These are phyloP conservation scores for Clamator glandarius DNA, from an alignment of 2,797 vertebrate species.

Conservation along the genomic window DNA sequence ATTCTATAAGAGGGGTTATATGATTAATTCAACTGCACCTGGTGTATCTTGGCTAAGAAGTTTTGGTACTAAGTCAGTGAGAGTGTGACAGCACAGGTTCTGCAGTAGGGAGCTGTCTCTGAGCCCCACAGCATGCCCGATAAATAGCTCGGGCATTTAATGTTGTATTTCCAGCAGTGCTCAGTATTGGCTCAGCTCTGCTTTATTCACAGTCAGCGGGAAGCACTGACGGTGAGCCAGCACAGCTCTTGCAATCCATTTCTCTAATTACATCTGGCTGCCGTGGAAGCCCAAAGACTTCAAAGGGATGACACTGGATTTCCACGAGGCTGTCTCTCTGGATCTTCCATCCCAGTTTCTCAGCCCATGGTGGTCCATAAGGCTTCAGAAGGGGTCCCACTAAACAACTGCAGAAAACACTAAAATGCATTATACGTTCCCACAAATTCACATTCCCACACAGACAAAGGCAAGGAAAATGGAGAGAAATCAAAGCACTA, in stretches of 20 bases:
- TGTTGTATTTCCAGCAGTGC: background rate
- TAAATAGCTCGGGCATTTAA: background rate
- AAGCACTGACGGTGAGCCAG: background rate
- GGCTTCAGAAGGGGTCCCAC: background rate
- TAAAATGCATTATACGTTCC: background rate
- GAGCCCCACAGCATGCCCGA: fast-evolving
- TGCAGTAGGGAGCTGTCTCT: background rate
- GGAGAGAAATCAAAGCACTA: conserved; percentile 21
- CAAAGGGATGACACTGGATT: conserved; percentile 44
- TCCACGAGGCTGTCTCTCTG: background rate
- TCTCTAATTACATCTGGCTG: conserved; percentile 60
- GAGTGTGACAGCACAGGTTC: fast-evolving
- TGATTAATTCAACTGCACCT: background rate
- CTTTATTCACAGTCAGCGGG: background rate
- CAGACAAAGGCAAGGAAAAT: conserved; percentile 21
- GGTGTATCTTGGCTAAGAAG: background rate
- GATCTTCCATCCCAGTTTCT: background rate
- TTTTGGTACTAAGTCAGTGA: fast-evolving
- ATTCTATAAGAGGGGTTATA: too few relatives aligned
- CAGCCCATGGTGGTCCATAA: conserved; percentile 32
- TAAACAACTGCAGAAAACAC: conserved; percentile 33
- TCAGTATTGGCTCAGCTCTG: background rate
- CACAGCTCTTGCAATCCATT: background rate
- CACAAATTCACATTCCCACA: conserved; percentile 39
- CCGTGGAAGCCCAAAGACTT: conserved; percentile 13